Evolutionary conservation across 2,797 vertebrate species (phyloP), one percentile per base, ranked within the genome.

Genomic region (Psittacula derbiana): DNA sequence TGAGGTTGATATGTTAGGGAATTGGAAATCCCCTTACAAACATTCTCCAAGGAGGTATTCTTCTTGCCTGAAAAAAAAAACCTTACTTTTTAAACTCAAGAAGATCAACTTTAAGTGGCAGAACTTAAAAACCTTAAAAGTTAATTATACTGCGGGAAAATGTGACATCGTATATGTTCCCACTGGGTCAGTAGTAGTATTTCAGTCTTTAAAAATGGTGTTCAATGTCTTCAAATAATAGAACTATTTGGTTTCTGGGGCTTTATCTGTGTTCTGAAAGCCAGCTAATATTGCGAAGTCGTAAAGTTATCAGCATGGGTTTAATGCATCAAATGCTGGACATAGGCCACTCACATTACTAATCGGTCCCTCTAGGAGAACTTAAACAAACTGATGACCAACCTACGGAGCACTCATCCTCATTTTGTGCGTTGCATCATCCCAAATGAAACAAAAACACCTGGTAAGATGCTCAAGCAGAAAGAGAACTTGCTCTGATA

Each of bases 341-440:
- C n/a, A 72, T 4, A 41, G 16, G 31, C 80, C 87, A 65, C 7
- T 90, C 36, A 94, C 40, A 11, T 38, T 88, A 12, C 5, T 73
- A 73, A 62, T 65, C 91, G 87, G 24, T 84, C 73, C 69, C 85
- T 81, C 73, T 60, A 95, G 94, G 94, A 95, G 85, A 95, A 95
- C 21, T 16, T 95, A 3, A 94, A 92, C 67, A 94, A 94, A 69
- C 78, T 94, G 78, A 94, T 92, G 98, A 98, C 98, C 61, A 99
- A 99, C 50, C 87, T 99, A 89, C 98, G 98, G 49, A 98, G 98
- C 94, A 99, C 98, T 46, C 98, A 99, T 38, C 98, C 98, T 75
- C 98, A 99, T 95, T 99, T 99, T 88, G 98, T 99, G 60, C 98
- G 98, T 19, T 99, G 98, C 30, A 94, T 99, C 92, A 99, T 99